Conservation (phyloP, 2,113 vertebrate species). For the Lampris megalopsis region DNA sequence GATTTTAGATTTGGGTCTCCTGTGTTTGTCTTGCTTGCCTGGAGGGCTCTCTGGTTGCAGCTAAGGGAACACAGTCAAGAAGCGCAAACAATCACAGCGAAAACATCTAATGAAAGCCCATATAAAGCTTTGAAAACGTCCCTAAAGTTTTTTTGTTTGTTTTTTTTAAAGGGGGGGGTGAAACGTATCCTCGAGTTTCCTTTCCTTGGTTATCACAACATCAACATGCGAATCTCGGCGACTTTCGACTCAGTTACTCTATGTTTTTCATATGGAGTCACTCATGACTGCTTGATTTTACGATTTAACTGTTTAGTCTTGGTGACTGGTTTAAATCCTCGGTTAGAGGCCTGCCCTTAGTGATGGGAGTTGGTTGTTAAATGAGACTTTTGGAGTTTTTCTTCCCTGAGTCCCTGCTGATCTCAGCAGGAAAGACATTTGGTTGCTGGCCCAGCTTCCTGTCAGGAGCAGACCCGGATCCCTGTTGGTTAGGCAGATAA, state of each 20-base stretch:
- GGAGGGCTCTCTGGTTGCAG: slow-evolving; percentile 7
- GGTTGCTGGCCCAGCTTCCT: slow-evolving; percentile 78
- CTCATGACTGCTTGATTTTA: background rate
- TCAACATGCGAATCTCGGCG: too few species aligned
- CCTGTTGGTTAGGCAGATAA: slow-evolving; percentile 55
- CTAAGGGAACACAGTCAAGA: background rate
- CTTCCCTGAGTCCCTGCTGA: slow-evolving; percentile 74
- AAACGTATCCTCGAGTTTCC: too few species aligned
- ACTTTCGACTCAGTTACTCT: too few species aligned
- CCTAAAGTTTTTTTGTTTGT: too few species aligned
- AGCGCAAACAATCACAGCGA: background rate
- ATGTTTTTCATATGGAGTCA: too few species aligned
- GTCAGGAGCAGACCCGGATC: slow-evolving; percentile 69
- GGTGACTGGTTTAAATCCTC: slow-evolving; percentile 55
- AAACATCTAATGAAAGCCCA: too few species aligned
- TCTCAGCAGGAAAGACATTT: slow-evolving; percentile 81
- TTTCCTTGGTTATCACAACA: too few species aligned
- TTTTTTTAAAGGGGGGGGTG: too few species aligned
- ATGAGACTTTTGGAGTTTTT: slow-evolving; percentile 26
- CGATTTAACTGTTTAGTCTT: background rate
- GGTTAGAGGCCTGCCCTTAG: background rate
- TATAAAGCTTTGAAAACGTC: too few species aligned
- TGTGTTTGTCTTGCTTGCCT: slow-evolving; percentile 13
- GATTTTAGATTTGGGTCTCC: too few species aligned
- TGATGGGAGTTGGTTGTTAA: slow-evolving; percentile 60